These are phyloP conservation scores for Sander vitreus DNA, from an alignment of 2,113 vertebrate species.

Conservation along the genomic window DNA sequence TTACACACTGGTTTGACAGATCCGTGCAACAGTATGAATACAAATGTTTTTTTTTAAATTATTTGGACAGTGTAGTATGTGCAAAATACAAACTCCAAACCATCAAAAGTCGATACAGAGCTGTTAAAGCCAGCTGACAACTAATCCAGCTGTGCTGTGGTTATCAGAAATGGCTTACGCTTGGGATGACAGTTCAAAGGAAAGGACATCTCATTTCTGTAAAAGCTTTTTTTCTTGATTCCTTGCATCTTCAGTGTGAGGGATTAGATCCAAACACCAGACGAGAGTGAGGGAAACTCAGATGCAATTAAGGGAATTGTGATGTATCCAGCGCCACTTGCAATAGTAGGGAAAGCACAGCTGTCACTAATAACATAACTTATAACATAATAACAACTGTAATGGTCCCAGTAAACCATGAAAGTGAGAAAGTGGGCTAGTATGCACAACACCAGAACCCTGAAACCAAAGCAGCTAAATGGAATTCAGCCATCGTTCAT, in stretches of 20 bases:
- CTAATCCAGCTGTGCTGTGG: not conserved
- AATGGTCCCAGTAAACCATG: not conserved
- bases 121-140: not conserved
- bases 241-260: not conserved
- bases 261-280: not conserved
- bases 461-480: constrained; percentile 17
- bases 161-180: not conserved
- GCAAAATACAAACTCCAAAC: not conserved
- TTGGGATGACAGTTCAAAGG: not conserved
- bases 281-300: not conserved
- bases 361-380: not conserved
- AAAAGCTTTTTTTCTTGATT: not conserved
- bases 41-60: not conserved
- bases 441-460: not conserved
- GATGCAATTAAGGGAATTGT: not conserved
- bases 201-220: not conserved
- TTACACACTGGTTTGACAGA: not conserved
- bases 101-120: not conserved
- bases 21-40: not conserved
- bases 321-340: not conserved
- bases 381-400: not conserved
- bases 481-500: not conserved
- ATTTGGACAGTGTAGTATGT: not conserved
- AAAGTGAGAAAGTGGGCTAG: not conserved
- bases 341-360: not conserved